Percentiles rank a stretch among this genome's conserved stretches.
Conservation (phyloP, 2,113 vertebrate genomes). For the Muntiacus reevesi region DNA sequence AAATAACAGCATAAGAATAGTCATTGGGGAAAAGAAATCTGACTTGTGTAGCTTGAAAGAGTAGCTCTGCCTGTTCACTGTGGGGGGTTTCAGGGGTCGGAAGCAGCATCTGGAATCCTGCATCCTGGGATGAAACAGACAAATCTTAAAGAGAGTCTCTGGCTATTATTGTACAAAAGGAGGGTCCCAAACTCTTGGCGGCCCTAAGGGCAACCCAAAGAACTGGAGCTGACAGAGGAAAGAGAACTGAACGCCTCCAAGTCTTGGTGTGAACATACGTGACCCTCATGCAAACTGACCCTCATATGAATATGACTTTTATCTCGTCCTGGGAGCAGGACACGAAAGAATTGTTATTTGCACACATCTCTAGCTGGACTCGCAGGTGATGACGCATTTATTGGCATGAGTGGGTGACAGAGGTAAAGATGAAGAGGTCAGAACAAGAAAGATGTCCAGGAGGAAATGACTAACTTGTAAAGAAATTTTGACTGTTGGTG, state of each 20-base stretch:
- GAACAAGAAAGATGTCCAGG: background rate
- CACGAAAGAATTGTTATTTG: background rate
- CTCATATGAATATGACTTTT: rapidly evolving
- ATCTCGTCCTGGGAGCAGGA: background rate
- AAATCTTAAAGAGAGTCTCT: background rate
- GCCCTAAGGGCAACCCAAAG: background rate
- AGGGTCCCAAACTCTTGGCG: background rate
- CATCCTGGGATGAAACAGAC: background rate
- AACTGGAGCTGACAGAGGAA: background rate
- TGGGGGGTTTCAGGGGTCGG: rapidly evolving
- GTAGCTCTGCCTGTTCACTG: rapidly evolving
- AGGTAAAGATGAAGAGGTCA: background rate
- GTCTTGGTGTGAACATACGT: rapidly evolving
- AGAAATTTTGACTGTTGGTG: background rate
- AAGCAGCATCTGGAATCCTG: background rate
- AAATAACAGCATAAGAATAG: background rate
- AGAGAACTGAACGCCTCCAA: background rate
- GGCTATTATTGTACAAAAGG: background rate
- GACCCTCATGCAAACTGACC: no score
- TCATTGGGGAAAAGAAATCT: background rate
- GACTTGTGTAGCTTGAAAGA: background rate
- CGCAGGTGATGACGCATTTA: rapidly evolving
- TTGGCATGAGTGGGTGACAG: background rate
- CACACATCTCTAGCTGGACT: background rate
- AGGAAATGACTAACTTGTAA: slow-evolving; percentile 2